A percentile compares a stretch with the other conserved stretches of the same genome.
phyloP scores from a whole-genome alignment of 1,140 invertebrate genomes.

The Drosophila baimaii region DNA sequence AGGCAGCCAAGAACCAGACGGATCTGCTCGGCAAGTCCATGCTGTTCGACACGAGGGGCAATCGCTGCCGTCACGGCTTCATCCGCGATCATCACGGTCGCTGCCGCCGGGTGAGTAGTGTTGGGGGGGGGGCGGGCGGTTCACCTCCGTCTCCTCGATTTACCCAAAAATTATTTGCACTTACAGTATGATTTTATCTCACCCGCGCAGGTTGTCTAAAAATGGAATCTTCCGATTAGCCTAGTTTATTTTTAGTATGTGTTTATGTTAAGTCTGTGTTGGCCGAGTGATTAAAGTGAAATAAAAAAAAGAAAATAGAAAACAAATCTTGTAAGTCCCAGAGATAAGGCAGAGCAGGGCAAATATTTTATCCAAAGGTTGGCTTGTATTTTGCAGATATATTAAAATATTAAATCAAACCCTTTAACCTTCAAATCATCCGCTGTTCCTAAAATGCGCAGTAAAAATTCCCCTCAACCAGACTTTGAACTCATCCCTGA shows the following conservation, averaged over 20 bases:
- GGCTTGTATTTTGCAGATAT: no score
- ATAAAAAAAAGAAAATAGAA: not conserved
- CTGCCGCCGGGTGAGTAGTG: constrained; percentile 69
- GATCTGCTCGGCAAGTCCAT: constrained; percentile 52
- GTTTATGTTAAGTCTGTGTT: constrained; percentile 25
- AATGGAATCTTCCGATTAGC: not conserved
- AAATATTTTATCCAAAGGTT: no score
- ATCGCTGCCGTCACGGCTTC: constrained; percentile 51
- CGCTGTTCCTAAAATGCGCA: not conserved
- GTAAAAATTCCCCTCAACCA: no score
- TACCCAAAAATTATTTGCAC: no score
- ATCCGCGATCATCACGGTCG: constrained; percentile 68
- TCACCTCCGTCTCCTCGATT: no score
- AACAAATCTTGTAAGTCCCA: not conserved
- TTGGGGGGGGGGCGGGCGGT: no score
- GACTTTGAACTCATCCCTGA: not conserved
- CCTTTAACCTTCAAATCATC: not conserved
- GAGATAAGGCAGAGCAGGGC: constrained; percentile 4
- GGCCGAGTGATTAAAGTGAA: constrained; percentile 24
- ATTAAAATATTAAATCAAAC: no score
- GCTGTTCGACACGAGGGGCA: constrained; percentile 47
- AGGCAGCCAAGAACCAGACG: constrained; percentile 2
- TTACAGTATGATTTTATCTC: not conserved
- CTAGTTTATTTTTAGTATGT: constrained; percentile 24
- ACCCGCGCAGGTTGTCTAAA: constrained; percentile 47